Conservation (phyloP, 1,140 invertebrate genomes). For the Nebria ingens region DNA sequence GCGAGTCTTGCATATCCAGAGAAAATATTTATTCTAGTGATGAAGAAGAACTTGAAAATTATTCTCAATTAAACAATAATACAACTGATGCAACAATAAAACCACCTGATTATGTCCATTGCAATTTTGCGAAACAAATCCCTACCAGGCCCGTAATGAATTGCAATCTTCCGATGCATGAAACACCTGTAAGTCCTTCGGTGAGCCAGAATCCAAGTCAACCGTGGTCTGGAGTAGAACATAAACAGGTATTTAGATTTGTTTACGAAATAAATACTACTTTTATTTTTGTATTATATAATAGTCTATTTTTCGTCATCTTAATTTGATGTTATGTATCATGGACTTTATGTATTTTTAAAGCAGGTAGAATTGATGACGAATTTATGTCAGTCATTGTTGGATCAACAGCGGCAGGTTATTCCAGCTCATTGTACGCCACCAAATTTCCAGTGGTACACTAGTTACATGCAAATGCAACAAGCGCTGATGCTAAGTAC, state of each 20-base stretch:
- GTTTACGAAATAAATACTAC: not conserved
- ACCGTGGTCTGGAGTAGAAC: not conserved
- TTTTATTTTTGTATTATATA: no score
- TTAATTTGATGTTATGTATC: no score
- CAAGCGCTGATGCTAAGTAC: constrained; percentile 35
- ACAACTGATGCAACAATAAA: not conserved
- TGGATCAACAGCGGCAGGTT: constrained; percentile 22
- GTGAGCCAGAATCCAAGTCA: not conserved
- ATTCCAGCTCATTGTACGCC: constrained; percentile 7
- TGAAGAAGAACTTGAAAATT: constrained; percentile 16
- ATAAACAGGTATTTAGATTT: not conserved
- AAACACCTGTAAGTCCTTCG: not conserved
- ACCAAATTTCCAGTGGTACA: constrained; percentile 20
- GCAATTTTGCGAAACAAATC: not conserved
- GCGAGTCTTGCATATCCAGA: constrained; percentile 11
- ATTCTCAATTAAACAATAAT: not conserved
- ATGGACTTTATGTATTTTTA: not conserved
- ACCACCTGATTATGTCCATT: not conserved
- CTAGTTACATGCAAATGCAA: constrained; percentile 32
- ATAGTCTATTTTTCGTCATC: no score
- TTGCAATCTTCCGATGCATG: not conserved
- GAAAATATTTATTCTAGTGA: constrained; percentile 25
- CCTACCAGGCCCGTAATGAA: not conserved
- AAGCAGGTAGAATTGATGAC: constrained; percentile 32
- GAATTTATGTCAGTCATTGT: constrained; percentile 31